Percentiles rank a stretch among this genome's conserved stretches.
phyloP scores from a whole-genome alignment of 2,888 invertebrate species.

The Himalopsyche kuldschensis region DNA sequence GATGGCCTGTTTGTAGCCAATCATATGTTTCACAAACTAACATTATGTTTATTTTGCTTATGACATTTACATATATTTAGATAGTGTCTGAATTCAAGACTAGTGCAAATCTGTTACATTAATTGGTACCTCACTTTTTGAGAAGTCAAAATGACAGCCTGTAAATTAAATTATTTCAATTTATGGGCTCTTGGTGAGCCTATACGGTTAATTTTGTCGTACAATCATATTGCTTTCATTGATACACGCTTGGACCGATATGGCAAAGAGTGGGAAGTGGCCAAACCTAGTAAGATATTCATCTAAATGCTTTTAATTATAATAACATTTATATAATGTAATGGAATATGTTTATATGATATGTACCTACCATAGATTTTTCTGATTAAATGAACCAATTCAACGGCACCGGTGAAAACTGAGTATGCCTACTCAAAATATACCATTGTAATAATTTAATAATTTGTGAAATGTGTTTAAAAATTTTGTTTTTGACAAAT shows the following conservation, averaged over 20 bases:
- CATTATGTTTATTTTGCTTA: not conserved
- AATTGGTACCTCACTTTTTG: not conserved
- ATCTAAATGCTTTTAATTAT: not conserved
- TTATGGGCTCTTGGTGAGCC: conserved; percentile 33
- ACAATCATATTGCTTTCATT: conserved; percentile 26
- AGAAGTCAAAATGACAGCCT: conserved; percentile 2
- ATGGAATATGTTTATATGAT: not conserved
- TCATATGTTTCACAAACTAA: not conserved
- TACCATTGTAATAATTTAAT: no score
- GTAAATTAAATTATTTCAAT: conserved; percentile 34
- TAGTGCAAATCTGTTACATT: no score
- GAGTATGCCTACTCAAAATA: no score
- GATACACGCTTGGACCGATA: conserved; percentile 27
- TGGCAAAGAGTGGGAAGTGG: conserved; percentile 30
- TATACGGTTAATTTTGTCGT: conserved; percentile 28
- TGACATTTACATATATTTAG: no score
- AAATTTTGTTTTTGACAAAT: no score
- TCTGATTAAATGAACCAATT: no score
- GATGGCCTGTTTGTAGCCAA: not conserved
- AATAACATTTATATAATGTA: no score
- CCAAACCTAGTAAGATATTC: conserved; percentile 23
- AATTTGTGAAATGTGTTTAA: no score
- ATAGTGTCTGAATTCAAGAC: no score
- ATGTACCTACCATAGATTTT: not conserved
- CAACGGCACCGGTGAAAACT: no score